Percentiles rank a stretch among this genome's conserved stretches.
Conservation (phyloP, 2,888 invertebrate species). For the Endotricha flammealis region DNA sequence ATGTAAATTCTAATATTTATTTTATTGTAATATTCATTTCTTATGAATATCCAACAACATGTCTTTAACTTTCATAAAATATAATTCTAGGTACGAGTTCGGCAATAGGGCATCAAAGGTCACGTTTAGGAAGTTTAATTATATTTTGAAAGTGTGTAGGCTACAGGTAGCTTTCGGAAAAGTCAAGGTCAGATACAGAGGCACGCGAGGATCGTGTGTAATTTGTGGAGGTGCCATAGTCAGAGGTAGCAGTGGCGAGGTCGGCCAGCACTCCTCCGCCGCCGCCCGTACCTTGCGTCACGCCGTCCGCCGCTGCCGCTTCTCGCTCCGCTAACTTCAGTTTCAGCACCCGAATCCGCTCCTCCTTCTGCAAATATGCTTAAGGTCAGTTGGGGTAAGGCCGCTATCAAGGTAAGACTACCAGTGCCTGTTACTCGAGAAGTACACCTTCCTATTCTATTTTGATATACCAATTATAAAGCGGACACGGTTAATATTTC, state of each 20-base stretch:
- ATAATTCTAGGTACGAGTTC: not conserved
- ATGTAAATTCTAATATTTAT: too few species aligned
- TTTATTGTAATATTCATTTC: too few species aligned
- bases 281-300: slow-evolving; percentile 84
- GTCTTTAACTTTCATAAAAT: not conserved
- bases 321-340: slow-evolving; percentile 89
- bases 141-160: slow-evolving; percentile 1
- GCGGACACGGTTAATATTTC: too few species aligned
- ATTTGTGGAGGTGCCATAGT: slow-evolving; percentile 87
- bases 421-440: too few species aligned
- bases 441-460: too few species aligned
- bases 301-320: slow-evolving; percentile 75
- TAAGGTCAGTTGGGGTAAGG: slow-evolving; percentile 1
- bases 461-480: too few species aligned
- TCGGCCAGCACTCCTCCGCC: slow-evolving; percentile 86
- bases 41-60: not conserved
- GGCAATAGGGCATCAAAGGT: not conserved
- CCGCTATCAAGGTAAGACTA: too few species aligned
- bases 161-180: slow-evolving; percentile 91
- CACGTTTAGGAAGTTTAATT: not conserved
- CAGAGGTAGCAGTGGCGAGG: slow-evolving; percentile 88
- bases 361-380: slow-evolving; percentile 85
- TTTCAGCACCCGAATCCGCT: slow-evolving; percentile 89
- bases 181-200: slow-evolving; percentile 91
- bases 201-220: slow-evolving; percentile 90